Evolutionary conservation across 2,888 invertebrate species (phyloP).

Genomic region (Erpobdella octoculata): DNA sequence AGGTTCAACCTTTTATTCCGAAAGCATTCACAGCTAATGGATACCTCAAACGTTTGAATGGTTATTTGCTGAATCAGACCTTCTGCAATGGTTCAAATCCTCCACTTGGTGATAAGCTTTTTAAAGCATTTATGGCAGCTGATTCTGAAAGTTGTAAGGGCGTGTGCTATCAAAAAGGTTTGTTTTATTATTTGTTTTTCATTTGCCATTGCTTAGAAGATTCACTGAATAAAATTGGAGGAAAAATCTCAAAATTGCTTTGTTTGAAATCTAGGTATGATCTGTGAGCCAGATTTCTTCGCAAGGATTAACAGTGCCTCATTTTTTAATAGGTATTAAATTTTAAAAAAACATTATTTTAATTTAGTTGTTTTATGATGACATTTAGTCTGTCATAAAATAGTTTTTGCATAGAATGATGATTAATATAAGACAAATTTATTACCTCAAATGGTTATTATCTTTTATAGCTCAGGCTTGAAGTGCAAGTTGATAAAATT

Average conservation of each 20-base stretch:
- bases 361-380: not conserved
- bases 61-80: not conserved
- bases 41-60: not conserved
- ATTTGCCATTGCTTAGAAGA: not conserved
- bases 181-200: not conserved
- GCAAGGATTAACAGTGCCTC: not conserved
- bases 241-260: not conserved
- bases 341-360: too few relatives aligned
- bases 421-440: too few relatives aligned
- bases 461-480: not conserved
- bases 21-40: not conserved
- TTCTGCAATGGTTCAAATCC: not conserved
- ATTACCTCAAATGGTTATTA: too few relatives aligned
- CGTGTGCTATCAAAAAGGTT: conserved; percentile 15
- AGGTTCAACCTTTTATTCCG: conserved; percentile 7
- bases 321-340: conserved; percentile 9
- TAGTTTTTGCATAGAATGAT: too few relatives aligned
- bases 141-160: conserved; percentile 8
- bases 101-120: not conserved
- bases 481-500: not conserved
- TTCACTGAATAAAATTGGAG: not conserved
- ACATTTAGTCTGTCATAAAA: too few relatives aligned
- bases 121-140: not conserved
- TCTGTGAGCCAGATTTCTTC: conserved; percentile 28
- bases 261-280: conserved; percentile 16